Percentiles rank a stretch among this genome's conserved stretches.
Evolutionary conservation across 2,113 vertebrate species (phyloP).

Genomic region (Crotalus tigris): DNA sequence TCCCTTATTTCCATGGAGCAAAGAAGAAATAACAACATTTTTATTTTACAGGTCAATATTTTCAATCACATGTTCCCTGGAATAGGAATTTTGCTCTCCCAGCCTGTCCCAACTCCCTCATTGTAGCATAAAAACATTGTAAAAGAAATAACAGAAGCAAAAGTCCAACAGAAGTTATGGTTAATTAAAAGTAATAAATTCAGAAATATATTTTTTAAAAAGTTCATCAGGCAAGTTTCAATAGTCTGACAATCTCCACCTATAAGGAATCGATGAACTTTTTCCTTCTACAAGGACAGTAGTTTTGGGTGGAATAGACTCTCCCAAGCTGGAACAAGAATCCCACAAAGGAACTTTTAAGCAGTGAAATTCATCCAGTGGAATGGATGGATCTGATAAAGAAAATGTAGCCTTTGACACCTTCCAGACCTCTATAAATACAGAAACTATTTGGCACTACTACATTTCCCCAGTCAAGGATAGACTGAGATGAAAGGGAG

Average conservation of each 20-base stretch:
- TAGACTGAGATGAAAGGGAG: too few relatives aligned
- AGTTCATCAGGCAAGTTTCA: background rate
- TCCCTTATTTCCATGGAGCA: background rate
- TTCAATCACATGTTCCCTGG: background rate
- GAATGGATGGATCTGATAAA: background rate
- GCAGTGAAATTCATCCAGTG: background rate
- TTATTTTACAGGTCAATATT: background rate
- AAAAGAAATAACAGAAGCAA: background rate
- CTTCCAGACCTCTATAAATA: too few relatives aligned
- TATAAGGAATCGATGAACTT: background rate
- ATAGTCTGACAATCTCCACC: background rate
- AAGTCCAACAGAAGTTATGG: background rate
- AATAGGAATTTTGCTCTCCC: background rate
- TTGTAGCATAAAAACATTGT: background rate
- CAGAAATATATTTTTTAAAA: background rate
- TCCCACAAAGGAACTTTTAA: background rate
- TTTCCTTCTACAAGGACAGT: background rate
- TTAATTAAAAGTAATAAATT: background rate
- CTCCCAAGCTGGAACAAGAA: background rate
- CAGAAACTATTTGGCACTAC: too few relatives aligned
- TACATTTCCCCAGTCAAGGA: too few relatives aligned
- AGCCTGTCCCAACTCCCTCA: background rate
- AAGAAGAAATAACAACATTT: background rate
- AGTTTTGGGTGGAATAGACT: background rate
- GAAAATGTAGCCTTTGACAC: background rate